Evolutionary conservation across 2,888 invertebrate genomes (phyloP).

Genomic region (Nymphalis urticae): DNA sequence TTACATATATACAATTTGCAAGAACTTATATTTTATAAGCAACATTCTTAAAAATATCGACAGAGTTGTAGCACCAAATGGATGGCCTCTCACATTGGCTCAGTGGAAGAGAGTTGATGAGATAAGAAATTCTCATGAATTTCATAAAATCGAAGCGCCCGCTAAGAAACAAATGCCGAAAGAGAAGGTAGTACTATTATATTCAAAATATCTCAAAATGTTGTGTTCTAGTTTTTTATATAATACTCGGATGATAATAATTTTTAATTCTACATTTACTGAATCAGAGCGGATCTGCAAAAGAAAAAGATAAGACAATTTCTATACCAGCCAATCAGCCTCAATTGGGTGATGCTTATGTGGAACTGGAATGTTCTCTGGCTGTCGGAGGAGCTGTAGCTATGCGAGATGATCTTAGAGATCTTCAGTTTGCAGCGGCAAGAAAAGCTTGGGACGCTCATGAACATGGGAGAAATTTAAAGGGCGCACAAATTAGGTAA

Average conservation of each 20-base stretch:
- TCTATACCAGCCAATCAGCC: conserved; percentile 42
- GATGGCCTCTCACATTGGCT: conserved; percentile 64
- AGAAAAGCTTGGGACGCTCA: conserved; percentile 55
- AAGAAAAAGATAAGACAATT: conserved; percentile 45
- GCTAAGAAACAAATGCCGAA: conserved; percentile 51
- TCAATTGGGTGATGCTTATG: conserved; percentile 60
- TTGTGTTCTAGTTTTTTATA: neutral
- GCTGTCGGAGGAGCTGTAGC: conserved; percentile 50
- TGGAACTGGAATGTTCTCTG: conserved; percentile 62
- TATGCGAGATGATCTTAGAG: conserved; percentile 60
- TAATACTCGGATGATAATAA: neutral
- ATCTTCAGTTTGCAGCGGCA: conserved; percentile 52
- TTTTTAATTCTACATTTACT: neutral
- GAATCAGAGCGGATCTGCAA: conserved; percentile 48
- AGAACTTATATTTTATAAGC: no score
- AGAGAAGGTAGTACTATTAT: conserved; percentile 26
- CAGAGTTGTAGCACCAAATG: conserved; percentile 61
- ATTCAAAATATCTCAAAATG: no score
- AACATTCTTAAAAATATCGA: neutral
- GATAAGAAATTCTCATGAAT: conserved; percentile 54
- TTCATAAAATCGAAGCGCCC: conserved; percentile 44
- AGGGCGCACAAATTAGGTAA: conserved; percentile 63
- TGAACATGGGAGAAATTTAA: conserved; percentile 59
- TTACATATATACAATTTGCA: neutral
- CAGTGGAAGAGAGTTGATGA: conserved; percentile 70